Base-by-base conservation (phyloP, 92 coral and sea anemone genomes). In the Siderastrea siderea region DNA sequence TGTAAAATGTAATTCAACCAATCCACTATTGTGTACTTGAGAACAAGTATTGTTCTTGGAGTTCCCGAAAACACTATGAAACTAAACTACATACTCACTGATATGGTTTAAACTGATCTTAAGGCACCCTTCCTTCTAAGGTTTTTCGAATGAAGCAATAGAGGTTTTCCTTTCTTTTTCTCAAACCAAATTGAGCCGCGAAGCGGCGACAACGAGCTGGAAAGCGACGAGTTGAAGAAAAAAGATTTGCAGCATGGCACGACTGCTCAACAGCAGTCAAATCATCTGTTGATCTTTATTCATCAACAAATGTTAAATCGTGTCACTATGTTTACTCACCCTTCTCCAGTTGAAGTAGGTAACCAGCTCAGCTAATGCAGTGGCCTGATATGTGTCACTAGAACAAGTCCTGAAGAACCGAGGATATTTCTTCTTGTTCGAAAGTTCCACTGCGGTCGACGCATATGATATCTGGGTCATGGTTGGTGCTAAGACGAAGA, bases 391-490 rank as follows among this genome's bases (percentile, higher is more conserved):
- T 1, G 87, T 88, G 54, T 98, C 99, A 87, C 98, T 96, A 0
- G 99, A 93, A 74, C 94, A 87, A 1, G 99, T 98, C 77, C 99
- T 93, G 89, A 98, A 98, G 81, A 98, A 98, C 77, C 96, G 95
- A 55, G 99, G 99, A 79, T 92, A 98, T 44, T 88, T 94, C 84
- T 94, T 94, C 88, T 98, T 98, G 89, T 98, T 96, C 77, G 99
- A 98, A 3, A 98, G 86, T 77, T 92, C 93, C 11, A 88, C 88
- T 38, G 98, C 93, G 7, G 99, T 98, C 0, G 99, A 98, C 47
- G 96, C 99, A 58, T 98, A 98, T 1, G 99, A 98, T 55, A 98
- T 89, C 81, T 98, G 99, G 7, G 99, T 98, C 95, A 97, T 89
- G 26, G 88, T 75, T 48, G 88, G 93, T 57, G 98, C 99, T 97